Evolutionary conservation across 2,113 vertebrate genomes (phyloP).

Genomic region (Aleadryas rufinucha): DNA sequence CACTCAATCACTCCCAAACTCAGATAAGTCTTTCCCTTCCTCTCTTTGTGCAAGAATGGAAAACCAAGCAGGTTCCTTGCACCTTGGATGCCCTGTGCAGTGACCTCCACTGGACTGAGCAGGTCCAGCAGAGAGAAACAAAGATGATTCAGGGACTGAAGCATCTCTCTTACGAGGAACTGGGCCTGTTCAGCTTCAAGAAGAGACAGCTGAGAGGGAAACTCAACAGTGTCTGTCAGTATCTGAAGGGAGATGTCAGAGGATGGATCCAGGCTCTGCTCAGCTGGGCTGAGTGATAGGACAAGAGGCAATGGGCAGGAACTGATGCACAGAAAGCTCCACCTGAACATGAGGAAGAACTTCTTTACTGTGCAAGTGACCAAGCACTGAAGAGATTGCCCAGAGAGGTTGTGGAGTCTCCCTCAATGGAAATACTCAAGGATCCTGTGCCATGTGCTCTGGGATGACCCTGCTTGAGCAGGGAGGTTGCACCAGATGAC

Average conservation of each 20-base stretch:
- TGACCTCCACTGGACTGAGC: not conserved
- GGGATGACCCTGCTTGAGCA: not conserved
- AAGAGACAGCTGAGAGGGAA: fast-evolving
- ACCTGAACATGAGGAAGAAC: not conserved
- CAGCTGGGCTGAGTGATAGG: fast-evolving
- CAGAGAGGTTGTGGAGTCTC: not conserved
- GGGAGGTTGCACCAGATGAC: not conserved
- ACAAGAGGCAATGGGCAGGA: not conserved
- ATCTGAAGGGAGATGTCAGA: not conserved
- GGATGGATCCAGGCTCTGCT: not conserved
- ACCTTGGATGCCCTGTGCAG: not conserved
- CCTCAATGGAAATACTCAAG: not conserved
- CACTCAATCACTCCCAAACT: not conserved
- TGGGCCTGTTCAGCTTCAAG: not conserved
- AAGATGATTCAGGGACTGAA: too few species aligned
- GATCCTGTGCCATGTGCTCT: not conserved
- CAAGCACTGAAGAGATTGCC: fast-evolving
- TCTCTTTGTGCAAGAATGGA: not conserved
- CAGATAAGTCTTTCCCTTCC: not conserved
- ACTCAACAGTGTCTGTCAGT: fast-evolving
- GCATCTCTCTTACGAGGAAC: not conserved
- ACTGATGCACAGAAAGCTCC: not conserved
- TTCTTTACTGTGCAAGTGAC: not conserved
- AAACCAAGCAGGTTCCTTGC: not conserved
- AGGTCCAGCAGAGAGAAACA: not conserved